Percentiles rank a stretch among this genome's conserved stretches.
These are phyloP conservation scores for Lasioglossum calceatum DNA, from an alignment of 2,888 invertebrate genomes.

Conservation along the genomic window DNA sequence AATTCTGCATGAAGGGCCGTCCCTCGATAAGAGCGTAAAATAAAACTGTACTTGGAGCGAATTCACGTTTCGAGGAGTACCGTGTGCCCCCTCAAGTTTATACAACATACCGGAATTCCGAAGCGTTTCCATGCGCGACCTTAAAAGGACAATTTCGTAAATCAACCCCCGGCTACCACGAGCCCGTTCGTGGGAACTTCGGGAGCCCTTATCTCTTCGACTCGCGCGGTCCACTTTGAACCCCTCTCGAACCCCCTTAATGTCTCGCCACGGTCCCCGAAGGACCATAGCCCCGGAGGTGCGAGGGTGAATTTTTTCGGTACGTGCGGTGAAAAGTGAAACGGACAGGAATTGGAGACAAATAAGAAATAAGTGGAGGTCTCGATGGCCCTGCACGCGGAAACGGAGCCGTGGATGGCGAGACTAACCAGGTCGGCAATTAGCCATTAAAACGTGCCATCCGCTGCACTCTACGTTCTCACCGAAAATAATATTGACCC, in stretches of 20 bases:
- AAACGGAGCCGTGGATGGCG: not conserved
- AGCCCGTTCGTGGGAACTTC: slow-evolving; percentile 41
- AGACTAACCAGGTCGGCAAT: not conserved
- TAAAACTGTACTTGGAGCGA: slow-evolving; percentile 23
- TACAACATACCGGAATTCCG: slow-evolving; percentile 37
- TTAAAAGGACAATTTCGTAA: slow-evolving; percentile 56
- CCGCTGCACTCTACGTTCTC: not conserved
- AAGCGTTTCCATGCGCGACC: slow-evolving; percentile 17
- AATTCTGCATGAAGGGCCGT: slow-evolving; percentile 39
- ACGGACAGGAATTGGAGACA: slow-evolving; percentile 25
- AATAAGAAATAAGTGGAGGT: slow-evolving; percentile 7
- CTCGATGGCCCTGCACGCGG: not conserved
- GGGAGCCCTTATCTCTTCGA: slow-evolving; percentile 53
- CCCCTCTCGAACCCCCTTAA: slow-evolving; percentile 39
- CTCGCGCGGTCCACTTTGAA: slow-evolving; percentile 43
- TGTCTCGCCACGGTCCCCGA: slow-evolving; percentile 36
- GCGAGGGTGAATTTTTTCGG: slow-evolving; percentile 57
- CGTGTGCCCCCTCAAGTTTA: slow-evolving; percentile 14
- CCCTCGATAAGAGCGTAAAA: slow-evolving; percentile 19
- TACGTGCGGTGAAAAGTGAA: slow-evolving; percentile 63
- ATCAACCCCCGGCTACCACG: slow-evolving; percentile 40
- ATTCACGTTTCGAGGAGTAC: slow-evolving; percentile 16
- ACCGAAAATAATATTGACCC: not conserved
- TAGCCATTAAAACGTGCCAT: not conserved
- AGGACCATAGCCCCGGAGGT: slow-evolving; percentile 29